Evolutionary conservation across 92 coral and sea anemone genomes (phyloP).

Genomic region (Hydrozoanthus gracilis): DNA sequence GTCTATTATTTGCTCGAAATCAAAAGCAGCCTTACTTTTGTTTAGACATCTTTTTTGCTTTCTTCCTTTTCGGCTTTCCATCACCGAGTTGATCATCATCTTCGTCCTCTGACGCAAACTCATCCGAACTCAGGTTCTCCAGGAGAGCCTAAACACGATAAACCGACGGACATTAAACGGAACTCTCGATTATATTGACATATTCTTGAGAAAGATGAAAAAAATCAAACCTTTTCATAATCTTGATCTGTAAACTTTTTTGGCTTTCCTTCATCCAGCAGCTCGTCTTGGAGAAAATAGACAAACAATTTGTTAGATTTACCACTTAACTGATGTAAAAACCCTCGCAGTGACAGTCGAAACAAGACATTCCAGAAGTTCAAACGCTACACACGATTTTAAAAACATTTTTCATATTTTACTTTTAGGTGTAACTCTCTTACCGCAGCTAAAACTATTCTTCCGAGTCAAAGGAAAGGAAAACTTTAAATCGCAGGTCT

Average conservation of each 20-base stretch:
- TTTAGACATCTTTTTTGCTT: not conserved
- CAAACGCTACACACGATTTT: too few relatives aligned
- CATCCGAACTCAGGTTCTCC: slow-evolving; percentile 96
- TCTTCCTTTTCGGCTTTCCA: slow-evolving; percentile 2
- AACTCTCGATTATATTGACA: too few relatives aligned
- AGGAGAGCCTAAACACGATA: slow-evolving; percentile 73
- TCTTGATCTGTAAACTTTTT: slow-evolving; percentile 85
- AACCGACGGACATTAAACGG: not conserved
- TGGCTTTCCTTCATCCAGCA: slow-evolving; percentile 55
- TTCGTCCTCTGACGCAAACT: slow-evolving; percentile 84
- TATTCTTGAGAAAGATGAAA: not conserved
- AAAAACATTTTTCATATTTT: too few relatives aligned
- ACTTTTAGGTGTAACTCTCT: too few relatives aligned
- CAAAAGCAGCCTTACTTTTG: not conserved
- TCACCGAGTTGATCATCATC: slow-evolving; percentile 12
- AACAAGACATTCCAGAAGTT: too few relatives aligned
- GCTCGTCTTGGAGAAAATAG: slow-evolving; percentile 27
- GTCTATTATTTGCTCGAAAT: too few relatives aligned
- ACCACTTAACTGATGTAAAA: too few relatives aligned
- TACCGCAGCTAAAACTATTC: too few relatives aligned
- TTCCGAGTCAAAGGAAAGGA: too few relatives aligned
- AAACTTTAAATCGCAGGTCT: too few relatives aligned
- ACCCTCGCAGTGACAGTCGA: too few relatives aligned
- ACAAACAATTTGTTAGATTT: not conserved
- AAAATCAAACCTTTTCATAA: slow-evolving; percentile 81